A percentile compares a stretch with the other conserved stretches of the same genome.
These are phyloP conservation scores for Progne subis DNA, from an alignment of 2,113 vertebrate genomes.

Conservation along the genomic window DNA sequence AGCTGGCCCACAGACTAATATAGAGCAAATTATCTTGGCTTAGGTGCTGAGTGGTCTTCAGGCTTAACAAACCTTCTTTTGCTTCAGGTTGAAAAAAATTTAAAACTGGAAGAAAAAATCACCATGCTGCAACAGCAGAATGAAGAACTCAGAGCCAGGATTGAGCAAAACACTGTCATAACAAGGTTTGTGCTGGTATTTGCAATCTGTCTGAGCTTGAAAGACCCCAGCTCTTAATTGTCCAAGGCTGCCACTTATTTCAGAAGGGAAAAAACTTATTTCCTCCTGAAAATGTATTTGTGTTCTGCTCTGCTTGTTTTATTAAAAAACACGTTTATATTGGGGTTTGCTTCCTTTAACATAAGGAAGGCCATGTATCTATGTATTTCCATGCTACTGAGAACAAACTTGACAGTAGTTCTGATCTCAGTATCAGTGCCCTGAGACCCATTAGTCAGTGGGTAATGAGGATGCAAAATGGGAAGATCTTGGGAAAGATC, in stretches of 20 bases:
- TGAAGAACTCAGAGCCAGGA: slow-evolving; percentile 90
- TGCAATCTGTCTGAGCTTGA: neutral
- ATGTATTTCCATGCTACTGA: neutral
- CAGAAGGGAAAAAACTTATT: neutral
- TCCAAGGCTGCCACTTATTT: neutral
- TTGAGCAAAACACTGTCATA: slow-evolving; percentile 89
- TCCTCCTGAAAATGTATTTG: neutral
- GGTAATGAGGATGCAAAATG: neutral
- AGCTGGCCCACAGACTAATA: neutral
- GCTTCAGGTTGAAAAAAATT: slow-evolving; percentile 91
- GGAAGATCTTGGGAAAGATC: neutral
- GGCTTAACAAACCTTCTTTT: neutral
- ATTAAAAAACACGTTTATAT: neutral
- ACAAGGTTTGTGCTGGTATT: slow-evolving; percentile 82
- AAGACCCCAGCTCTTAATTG: neutral
- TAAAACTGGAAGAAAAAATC: slow-evolving; percentile 90
- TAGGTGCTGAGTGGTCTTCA: neutral
- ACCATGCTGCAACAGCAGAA: slow-evolving; percentile 95
- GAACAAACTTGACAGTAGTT: neutral
- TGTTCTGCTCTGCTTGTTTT: neutral
- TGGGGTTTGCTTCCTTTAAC: neutral
- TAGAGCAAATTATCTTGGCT: neutral
- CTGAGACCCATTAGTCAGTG: neutral
- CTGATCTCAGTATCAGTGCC: neutral
- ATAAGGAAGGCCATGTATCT: neutral